Base-by-base conservation (phyloP, 2,113 vertebrate genomes). In the Sciurus niger region DNA sequence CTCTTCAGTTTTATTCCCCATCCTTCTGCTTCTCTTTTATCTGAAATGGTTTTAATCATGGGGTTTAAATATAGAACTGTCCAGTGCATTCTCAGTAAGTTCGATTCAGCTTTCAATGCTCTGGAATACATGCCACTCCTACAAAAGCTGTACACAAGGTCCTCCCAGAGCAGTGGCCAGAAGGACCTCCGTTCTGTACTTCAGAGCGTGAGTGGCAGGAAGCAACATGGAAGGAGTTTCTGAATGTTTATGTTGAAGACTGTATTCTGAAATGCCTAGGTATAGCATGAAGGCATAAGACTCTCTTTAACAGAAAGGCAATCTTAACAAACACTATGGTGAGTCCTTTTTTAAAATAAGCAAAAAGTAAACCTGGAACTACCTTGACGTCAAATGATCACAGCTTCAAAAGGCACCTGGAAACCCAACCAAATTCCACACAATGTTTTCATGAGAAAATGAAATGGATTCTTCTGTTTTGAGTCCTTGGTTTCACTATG, bases 171-270 rank as follows among this genome's bases (percentile, higher is more conserved):
- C 22, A 88, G 78, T 32, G 65, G 18, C 55, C 20, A 85, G 12
- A 63, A 68, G 3, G 1, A 2, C 9, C 2, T 79, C 16, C 48
- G 28, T 73, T 84, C 79, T 0, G 55, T 3, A 48, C 25, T 88
- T 46, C 73, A 55, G 87, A 76, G 7, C 60, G 9, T 83, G 53
- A 67, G 18, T 83, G 92, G 46, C 25, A 77, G 25, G 40, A 78
- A 77, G 77, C 12, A 40, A 20, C 8, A 83, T 8, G 72, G 8
- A 16, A 78, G 20, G 73, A 68, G 86, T 63, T 68, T 94, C 22
- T 89, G 3, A 97, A 68, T 18, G 48, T 34, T 48, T 95, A 60
- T 67, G 80, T 25, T 92, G 46, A 89, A 25, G 86, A 86, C 8
- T 2, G 58, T 90, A 17, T 68, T 94, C 77, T 83, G 30, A 91